phyloP scores from a whole-genome alignment of 2,113 vertebrate genomes.

The Pungitius pungitius region DNA sequence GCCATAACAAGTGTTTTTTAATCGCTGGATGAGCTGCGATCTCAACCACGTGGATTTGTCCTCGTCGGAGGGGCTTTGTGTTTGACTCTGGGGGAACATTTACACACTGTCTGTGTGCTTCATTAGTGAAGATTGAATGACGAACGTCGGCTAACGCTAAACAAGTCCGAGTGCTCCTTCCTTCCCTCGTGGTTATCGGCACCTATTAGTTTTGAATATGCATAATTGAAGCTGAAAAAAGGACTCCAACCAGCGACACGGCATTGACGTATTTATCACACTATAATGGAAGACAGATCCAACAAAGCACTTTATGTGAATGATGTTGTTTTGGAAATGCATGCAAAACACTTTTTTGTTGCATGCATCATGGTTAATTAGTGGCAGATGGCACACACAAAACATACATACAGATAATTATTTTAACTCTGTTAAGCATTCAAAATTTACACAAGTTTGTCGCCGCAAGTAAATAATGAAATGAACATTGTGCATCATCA shows the following conservation, averaged over 20 bases:
- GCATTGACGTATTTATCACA: not conserved
- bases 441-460: not conserved
- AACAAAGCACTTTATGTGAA: not conserved
- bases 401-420: not conserved
- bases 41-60: not conserved
- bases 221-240: not conserved
- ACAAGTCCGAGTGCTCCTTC: not conserved
- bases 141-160: conserved; percentile 1
- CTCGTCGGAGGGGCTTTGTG: not conserved
- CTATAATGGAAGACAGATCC: not conserved
- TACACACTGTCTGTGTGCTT: conserved; percentile 13
- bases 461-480: conserved; percentile 1
- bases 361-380: not conserved
- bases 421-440: not conserved
- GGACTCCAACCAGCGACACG: not conserved
- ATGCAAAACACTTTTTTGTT: not conserved
- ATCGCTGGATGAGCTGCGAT: not conserved
- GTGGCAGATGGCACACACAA: not conserved
- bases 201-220: not conserved
- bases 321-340: not conserved
- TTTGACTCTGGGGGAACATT: conserved; percentile 14
- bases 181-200: not conserved
- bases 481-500: conserved; percentile 13
- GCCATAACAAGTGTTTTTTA: conserved; percentile 2
- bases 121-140: conserved; percentile 19